Base-by-base conservation (phyloP, 2,888 invertebrate genomes). In the Drosophila koepferae region DNA sequence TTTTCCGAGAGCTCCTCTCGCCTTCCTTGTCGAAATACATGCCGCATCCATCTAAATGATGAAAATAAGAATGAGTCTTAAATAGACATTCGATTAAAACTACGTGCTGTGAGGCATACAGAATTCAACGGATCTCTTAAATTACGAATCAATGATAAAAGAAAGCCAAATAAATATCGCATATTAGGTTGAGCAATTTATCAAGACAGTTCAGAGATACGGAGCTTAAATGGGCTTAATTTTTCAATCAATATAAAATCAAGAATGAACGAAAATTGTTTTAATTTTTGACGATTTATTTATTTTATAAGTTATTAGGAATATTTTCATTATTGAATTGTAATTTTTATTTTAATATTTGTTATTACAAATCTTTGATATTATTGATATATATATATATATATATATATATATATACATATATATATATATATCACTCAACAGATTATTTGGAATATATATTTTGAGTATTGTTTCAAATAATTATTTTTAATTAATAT, bases 11-110 rank as follows among this genome's bases (percentile, higher is more conserved):
- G 63, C 46, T 91, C 78, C 10, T 81, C 82, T 16, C 60, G 80
- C 4, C 80, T 70, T 28, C 92, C 92, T 58, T 89, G 90, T 6
- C 71, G 74, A 36, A 92, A 92, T 28, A 88, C 83, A 61, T 89
- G 82, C 34, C 86, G 81, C 61, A 91, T 89, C 92, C 92, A 92
- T 74, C 92, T 92, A 28, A 23, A 40, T 40, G 23, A 62, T 49
- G 41, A 16, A 14, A 51, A 18, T 6, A 23, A 16, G 16, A 53
- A 14, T 43, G 14, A 34, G 34, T 12, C 56, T 38, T 40, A 16
- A 41, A 14, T 23, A 16, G 10, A n/a, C n/a, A 58, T n/a, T 44
- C 12, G 40, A 48, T n/a, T 12, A 41, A 8, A 55, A 18, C 46
- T 61, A 64, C 72, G 73, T 72, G 63, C 55, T 48, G 10, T 1